Percentiles rank a stretch among this genome's conserved stretches.
Conservation (phyloP, 2,888 invertebrate species). For the Halictus quadricinctus region DNA sequence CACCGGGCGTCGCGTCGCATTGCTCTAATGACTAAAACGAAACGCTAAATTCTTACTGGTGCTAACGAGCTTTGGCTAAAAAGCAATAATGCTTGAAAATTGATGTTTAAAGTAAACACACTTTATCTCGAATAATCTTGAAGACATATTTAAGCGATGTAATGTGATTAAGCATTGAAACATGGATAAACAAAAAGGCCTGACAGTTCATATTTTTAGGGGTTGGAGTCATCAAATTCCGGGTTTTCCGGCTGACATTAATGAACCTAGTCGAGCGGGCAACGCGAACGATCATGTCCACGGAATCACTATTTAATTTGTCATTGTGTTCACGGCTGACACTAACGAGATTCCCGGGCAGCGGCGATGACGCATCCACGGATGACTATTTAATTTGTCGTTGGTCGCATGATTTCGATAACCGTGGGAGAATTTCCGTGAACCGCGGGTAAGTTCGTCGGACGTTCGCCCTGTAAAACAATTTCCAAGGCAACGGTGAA, state of each 20-base stretch:
- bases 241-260: constrained; percentile 5
- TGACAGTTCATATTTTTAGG: too few relatives aligned
- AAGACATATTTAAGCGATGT: too few relatives aligned
- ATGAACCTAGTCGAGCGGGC: constrained; percentile 2
- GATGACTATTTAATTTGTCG: constrained; percentile 41
- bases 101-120: neutral
- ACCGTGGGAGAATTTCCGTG: neutral
- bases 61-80: too few relatives aligned
- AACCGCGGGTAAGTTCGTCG: neutral
- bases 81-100: too few relatives aligned
- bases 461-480: constrained; percentile 27
- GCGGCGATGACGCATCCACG: constrained; percentile 15
- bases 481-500: constrained; percentile 19
- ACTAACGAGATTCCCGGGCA: constrained; percentile 39
- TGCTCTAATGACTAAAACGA: neutral
- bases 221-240: neutral
- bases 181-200: too few relatives aligned
- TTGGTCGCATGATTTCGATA: constrained; percentile 15
- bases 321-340: constrained; percentile 48
- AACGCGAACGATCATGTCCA: constrained; percentile 18
- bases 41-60: neutral
- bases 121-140: neutral
- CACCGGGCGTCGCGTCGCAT: neutral
- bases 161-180: too few relatives aligned
- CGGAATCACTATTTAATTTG: constrained; percentile 51